These are phyloP conservation scores for Balaeniceps rex DNA, from an alignment of 2,113 vertebrate species.

Conservation along the genomic window DNA sequence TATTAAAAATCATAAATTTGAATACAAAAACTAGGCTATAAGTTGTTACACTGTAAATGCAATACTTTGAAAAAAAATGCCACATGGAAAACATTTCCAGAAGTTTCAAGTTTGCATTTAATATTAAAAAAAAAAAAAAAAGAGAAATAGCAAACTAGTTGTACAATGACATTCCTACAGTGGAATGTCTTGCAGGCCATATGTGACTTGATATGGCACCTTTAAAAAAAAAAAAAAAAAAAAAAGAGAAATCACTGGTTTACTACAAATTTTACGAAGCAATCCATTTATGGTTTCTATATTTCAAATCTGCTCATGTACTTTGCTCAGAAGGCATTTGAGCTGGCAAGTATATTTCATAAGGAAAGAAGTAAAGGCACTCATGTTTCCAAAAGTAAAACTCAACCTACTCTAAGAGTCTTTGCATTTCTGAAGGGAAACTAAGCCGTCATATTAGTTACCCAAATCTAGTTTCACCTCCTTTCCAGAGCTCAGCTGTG, in stretches of 20 bases:
- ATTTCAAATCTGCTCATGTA: slow-evolving; percentile 57
- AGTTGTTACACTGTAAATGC: slow-evolving; percentile 68
- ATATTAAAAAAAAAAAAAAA: background rate
- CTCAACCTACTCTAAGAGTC: slow-evolving; percentile 10
- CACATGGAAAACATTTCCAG: slow-evolving; percentile 64
- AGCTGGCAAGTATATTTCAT: slow-evolving; percentile 50
- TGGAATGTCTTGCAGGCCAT: slow-evolving; percentile 27
- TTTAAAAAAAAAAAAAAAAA: background rate
- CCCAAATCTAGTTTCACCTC: slow-evolving; percentile 49
- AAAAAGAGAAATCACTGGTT: background rate
- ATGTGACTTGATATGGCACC: background rate
- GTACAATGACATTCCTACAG: background rate
- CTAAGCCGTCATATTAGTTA: background rate
- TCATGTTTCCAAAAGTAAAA: slow-evolving; percentile 65
- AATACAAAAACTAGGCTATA: slow-evolving; percentile 73
- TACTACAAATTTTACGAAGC: slow-evolving; percentile 26
- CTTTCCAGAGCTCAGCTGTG: slow-evolving; percentile 52
- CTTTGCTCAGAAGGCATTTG: slow-evolving; percentile 48
- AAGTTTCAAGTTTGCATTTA: slow-evolving; percentile 66
- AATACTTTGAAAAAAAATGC: slow-evolving; percentile 62
- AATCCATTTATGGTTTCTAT: background rate
- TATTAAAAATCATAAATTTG: slow-evolving; percentile 59
- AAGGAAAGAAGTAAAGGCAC: slow-evolving; percentile 75
- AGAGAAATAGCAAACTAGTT: slow-evolving; percentile 20
- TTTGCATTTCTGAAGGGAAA: slow-evolving; percentile 43